These are phyloP conservation scores for Acrocephalus scirpaceus DNA, from an alignment of 2,797 vertebrate species.

Conservation along the genomic window DNA sequence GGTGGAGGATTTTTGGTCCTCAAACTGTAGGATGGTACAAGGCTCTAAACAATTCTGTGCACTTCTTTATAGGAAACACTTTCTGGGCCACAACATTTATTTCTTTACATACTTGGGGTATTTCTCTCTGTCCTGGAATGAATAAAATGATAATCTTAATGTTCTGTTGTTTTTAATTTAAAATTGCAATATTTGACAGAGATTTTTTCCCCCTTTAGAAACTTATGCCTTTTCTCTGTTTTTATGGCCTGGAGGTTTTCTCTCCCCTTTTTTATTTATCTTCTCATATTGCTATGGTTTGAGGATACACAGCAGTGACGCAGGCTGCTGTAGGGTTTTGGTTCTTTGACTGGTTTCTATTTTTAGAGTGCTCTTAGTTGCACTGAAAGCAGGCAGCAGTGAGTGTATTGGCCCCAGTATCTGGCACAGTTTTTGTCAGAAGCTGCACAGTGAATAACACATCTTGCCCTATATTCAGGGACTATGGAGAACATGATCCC, in stretches of 20 bases:
- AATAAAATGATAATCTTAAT: neutral
- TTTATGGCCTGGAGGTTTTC: constrained; percentile 35
- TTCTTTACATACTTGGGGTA: neutral
- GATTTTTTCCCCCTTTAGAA: neutral
- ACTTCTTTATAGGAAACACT: neutral
- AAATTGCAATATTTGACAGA: neutral
- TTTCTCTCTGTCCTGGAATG: neutral
- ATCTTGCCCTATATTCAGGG: neutral
- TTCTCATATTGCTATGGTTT: constrained; percentile 28
- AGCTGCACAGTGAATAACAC: neutral
- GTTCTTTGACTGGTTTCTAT: constrained; percentile 48
- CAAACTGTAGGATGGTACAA: neutral
- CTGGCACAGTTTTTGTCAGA: neutral
- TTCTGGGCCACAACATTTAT: neutral
- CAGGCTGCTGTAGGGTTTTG: constrained; percentile 26
- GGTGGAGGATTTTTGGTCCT: neutral
- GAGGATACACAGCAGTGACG: constrained; percentile 35
- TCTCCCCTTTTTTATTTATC: constrained; percentile 49
- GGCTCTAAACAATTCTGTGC: neutral
- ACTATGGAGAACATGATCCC: neutral
- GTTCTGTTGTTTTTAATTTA: constrained; percentile 31
- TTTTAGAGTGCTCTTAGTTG: constrained; percentile 30
- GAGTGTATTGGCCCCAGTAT: neutral
- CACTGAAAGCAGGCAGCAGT: constrained; percentile 2
- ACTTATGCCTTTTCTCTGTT: neutral